Evolutionary conservation across 2,888 invertebrate species (phyloP), one percentile per base, ranked within the genome.

Genomic region (Micoletzkya japonica): DNA sequence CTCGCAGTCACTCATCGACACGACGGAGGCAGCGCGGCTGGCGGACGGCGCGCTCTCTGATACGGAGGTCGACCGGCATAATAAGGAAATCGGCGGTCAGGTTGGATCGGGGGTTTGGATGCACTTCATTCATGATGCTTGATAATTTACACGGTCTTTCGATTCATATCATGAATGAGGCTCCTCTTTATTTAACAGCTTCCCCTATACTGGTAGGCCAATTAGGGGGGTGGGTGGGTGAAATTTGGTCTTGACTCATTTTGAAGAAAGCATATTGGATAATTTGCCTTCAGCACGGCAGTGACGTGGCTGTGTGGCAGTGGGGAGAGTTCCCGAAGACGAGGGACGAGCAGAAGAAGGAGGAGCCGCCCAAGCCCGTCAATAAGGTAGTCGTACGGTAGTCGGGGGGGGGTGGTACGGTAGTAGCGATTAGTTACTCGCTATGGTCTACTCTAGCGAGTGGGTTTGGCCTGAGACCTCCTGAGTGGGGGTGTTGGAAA

Each of bases 261-360:
- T 44, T 10, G 10, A 44, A 44, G 20, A 44, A 14, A n/a, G n/a
- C n/a, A 44, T 44, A 44, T 44, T 44, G 44, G 10, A 44, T 44
- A 44, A 14, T n/a, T n/a, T 60, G 28, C n/a, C 24, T 36, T 50
- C 64, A 81, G 75, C 75, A 77, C 64, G 74, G 74, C 50, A 73
- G 72, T 58, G 79, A 79, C 61, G 78, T 81, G 60, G 78, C 80
- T 7, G 84, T 83, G 72, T 87, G 87, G 87, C 82, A 85, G 64
- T 87, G 87, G 87, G 87, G 87, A 54, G 82, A 87, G 71, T 77
- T 87, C 57, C 87, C 87, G 36, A 77, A 79, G 71, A 81, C 77
- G 14, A 71, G 61, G 36, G 76, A 76, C 26, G 71, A 66, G 39
- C 67, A 66, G 67, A 66, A 60, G 56, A 56, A 44, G 61, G 56